Evolutionary conservation across 2,888 invertebrate species (phyloP).

Genomic region (Drosophila neonasuta): DNA sequence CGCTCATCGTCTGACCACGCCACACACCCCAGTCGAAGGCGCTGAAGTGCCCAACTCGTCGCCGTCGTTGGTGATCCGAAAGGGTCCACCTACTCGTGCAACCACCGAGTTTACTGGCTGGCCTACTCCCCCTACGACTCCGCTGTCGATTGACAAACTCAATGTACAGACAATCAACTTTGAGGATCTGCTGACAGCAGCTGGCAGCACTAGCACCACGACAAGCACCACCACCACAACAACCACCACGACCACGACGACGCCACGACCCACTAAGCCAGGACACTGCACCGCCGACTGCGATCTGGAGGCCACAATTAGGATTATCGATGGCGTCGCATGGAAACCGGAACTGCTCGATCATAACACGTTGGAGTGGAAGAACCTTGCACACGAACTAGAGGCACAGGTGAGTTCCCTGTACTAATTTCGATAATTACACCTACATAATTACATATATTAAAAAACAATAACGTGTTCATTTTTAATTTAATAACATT

Average conservation of each 20-base stretch:
- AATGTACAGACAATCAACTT: slow-evolving; percentile 83
- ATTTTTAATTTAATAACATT: no score
- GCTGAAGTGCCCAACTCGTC: slow-evolving; percentile 78
- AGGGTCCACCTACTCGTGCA: slow-evolving; percentile 93
- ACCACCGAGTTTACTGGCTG: slow-evolving; percentile 95
- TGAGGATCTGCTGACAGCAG: slow-evolving; percentile 81
- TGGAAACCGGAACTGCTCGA: slow-evolving; percentile 94
- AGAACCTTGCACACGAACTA: slow-evolving; percentile 90
- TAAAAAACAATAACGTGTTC: no score
- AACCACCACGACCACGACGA: slow-evolving; percentile 88
- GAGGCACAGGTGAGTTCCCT: slow-evolving; percentile 87
- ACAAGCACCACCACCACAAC: slow-evolving; percentile 85
- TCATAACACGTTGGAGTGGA: slow-evolving; percentile 93
- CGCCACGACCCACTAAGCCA: slow-evolving; percentile 88
- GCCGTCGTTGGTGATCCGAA: slow-evolving; percentile 88
- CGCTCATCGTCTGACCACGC: slow-evolving; percentile 83
- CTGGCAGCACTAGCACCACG: slow-evolving; percentile 73
- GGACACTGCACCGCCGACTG: slow-evolving; percentile 90
- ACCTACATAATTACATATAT: no score
- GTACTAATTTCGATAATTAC: no score
- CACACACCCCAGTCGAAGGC: slow-evolving; percentile 82
- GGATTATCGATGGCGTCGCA: slow-evolving; percentile 90
- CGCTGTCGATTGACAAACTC: slow-evolving; percentile 91
- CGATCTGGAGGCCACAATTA: slow-evolving; percentile 92
- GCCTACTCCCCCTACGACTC: slow-evolving; percentile 94